Percentiles rank a stretch among this genome's conserved stretches.
Evolutionary conservation across 1,140 invertebrate species (phyloP).

Genomic region (Drosophila ogumai): DNA sequence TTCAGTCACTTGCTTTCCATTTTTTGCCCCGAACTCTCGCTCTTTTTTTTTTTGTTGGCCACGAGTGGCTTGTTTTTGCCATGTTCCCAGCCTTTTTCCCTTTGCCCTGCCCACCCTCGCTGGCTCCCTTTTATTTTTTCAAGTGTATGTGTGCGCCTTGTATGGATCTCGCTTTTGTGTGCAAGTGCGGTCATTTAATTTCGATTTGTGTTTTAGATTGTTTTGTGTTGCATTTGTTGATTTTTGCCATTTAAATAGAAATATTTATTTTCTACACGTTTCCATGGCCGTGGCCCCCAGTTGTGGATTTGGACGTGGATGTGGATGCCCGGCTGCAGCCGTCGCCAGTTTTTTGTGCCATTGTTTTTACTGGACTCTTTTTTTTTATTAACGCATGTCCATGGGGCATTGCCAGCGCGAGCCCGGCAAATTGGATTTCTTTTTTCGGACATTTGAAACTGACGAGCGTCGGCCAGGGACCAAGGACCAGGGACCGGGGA

Average conservation of each 20-base stretch:
- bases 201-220: constrained; percentile 85
- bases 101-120: neutral
- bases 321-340: constrained; percentile 45
- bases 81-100: constrained; percentile 53
- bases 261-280: constrained; percentile 83
- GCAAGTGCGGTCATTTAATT: constrained; percentile 84
- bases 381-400: constrained; percentile 74
- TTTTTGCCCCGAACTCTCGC: constrained; percentile 29
- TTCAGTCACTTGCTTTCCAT: constrained; percentile 69
- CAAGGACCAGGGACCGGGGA: neutral
- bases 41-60: constrained; percentile 38
- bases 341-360: constrained; percentile 66
- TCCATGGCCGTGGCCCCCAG: constrained; percentile 56
- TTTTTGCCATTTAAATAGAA: constrained; percentile 84
- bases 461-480: constrained; percentile 55
- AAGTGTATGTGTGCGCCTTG: constrained; percentile 32
- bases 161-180: constrained; percentile 72
- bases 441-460: constrained; percentile 77
- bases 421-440: constrained; percentile 79
- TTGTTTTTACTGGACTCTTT: constrained; percentile 22
- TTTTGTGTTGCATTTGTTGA: constrained; percentile 83
- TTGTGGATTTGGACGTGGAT: constrained; percentile 20
- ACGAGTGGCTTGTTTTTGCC: constrained; percentile 79
- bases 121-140: neutral
- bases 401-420: constrained; percentile 64